Evolutionary conservation across 2,113 vertebrate genomes (phyloP).

Genomic region (Ailuropoda melanoleuca): DNA sequence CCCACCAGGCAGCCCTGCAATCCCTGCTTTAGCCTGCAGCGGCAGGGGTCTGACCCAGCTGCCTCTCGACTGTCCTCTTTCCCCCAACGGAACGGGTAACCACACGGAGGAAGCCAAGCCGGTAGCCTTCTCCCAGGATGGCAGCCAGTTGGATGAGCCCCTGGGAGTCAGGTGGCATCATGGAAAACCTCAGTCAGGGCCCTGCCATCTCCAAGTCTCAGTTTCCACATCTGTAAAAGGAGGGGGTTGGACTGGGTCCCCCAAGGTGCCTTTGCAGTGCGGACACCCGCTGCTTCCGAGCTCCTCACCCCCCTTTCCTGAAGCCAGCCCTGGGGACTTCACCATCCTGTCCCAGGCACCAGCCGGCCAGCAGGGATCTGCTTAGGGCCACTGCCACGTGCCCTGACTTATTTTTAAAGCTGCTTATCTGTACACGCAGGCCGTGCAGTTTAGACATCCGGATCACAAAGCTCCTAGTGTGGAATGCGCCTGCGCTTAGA

Average conservation of each 20-base stretch:
- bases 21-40: neutral
- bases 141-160: neutral
- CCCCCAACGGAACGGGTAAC: neutral
- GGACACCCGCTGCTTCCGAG: neutral
- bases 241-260: neutral
- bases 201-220: neutral
- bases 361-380: neutral
- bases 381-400: neutral
- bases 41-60: neutral
- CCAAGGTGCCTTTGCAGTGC: neutral
- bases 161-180: neutral
- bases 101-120: neutral
- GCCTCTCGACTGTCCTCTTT: too few relatives aligned
- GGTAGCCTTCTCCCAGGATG: neutral
- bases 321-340: neutral
- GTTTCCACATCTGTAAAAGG: neutral
- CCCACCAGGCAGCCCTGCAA: neutral
- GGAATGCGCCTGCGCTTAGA: neutral
- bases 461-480: neutral
- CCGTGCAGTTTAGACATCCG: neutral
- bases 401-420: constrained; percentile 37
- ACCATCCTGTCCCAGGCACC: neutral
- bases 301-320: neutral
- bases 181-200: neutral
- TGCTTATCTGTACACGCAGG: neutral